Conservation (phyloP, 1,140 invertebrate genomes). For the Dreissena rostriformis region DNA sequence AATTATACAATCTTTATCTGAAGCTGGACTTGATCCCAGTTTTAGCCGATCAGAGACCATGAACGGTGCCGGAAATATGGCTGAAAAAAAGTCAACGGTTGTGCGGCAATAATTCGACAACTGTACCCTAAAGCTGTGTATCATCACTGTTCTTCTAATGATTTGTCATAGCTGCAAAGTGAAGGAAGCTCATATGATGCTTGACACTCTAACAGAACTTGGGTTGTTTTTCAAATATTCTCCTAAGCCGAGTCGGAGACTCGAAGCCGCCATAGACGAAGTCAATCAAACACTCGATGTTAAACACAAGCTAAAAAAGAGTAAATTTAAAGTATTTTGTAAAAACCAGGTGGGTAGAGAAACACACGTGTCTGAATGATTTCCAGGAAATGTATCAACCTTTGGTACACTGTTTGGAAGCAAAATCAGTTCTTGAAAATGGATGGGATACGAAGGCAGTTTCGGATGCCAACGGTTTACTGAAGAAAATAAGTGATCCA, state of each 20-base stretch:
- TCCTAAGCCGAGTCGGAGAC: constrained; percentile 52
- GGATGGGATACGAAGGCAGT: no score
- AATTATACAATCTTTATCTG: constrained; percentile 42
- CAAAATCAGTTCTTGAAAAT: constrained; percentile 25
- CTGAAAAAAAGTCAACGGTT: constrained; percentile 49
- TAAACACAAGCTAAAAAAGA: constrained; percentile 9
- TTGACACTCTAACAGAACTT: constrained; percentile 57
- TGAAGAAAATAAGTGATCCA: no score
- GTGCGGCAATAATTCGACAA: constrained; percentile 31
- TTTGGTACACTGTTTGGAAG: constrained; percentile 40
- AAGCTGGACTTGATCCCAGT: constrained; percentile 32
- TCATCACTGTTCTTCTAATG: constrained; percentile 57
- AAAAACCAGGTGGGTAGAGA: constrained; percentile 58
- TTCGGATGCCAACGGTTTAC: no score
- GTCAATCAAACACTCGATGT: constrained; percentile 10
- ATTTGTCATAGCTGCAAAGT: constrained; percentile 60
- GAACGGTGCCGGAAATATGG: constrained; percentile 61
- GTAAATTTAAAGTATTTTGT: constrained; percentile 54
- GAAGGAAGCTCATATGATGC: constrained; percentile 59
- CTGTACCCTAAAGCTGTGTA: constrained; percentile 52
- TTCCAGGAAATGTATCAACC: constrained; percentile 56
- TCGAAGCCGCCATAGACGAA: constrained; percentile 50
- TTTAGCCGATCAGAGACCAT: constrained; percentile 59
- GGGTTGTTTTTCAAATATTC: constrained; percentile 62
- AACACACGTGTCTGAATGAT: constrained; percentile 51